Base-by-base conservation (phyloP, 2,888 invertebrate species). In the Tenthredo distinguenda region DNA sequence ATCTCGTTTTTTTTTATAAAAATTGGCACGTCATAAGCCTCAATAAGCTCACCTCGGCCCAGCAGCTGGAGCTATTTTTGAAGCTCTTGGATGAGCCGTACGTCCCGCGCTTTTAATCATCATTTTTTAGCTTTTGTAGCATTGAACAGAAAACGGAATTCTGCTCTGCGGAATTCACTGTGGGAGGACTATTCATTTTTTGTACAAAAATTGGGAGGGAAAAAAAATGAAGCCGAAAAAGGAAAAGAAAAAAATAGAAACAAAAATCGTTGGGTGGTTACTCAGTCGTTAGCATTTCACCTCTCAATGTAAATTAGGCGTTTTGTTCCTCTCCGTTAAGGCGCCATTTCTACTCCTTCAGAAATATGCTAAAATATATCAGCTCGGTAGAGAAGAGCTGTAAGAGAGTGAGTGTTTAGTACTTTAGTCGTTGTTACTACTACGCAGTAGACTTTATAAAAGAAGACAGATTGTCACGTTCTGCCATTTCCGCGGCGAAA, bases 341-440 rank as follows among this genome's bases (percentile, higher is more conserved):
- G 18, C 31, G 68, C 68, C 15, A 68, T 34, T 31, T 34, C 68
- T 18, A 34, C 68, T 31, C 34, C 34, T 34, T 26, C 34, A 68
- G 68, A 68, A 34, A 68, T 68, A 68, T 68, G 68, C 68, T 68
- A 68, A 68, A 68, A 68, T 68, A 68, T 68, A 68, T 68, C 68
- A 34, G 34, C 31, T 18, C 34, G 68, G 34, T 68, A 34, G 10
- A 15, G 68, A 68, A 10, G 34, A 12, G 12, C 21, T 21, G 26
- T 4, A 21, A 62, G 68, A 15, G 31, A 15, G 18, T 34, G 68
- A 68, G 68, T 68, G 68, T 68, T 68, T 68, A 34, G 68, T 68
- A 68, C 31, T 68, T 68, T 68, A 68, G 15, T 34, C 68, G 68
- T 68, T 68, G 62, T 26, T 68, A 15, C 7, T 55, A 55, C 68